A percentile compares a stretch with the other conserved stretches of the same genome.
phyloP scores from a whole-genome alignment of 2,888 invertebrate genomes.

The Helicoverpa assulta region DNA sequence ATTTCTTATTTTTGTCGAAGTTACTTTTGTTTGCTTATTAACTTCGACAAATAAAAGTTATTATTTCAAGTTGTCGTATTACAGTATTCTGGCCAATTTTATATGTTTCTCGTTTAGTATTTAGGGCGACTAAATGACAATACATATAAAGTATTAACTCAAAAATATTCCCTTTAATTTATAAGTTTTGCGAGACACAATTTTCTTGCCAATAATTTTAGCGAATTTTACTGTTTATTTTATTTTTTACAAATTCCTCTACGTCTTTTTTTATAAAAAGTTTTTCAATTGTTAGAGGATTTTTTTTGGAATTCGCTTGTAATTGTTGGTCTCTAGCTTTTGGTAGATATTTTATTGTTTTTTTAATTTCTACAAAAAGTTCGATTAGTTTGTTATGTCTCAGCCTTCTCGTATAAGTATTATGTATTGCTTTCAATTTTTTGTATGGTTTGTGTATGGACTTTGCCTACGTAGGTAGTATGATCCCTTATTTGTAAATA shows the following conservation, averaged over 20 bases:
- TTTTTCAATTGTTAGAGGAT: constrained; percentile 69
- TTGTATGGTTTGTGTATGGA: constrained; percentile 88
- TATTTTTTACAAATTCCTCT: constrained; percentile 64
- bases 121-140: constrained; percentile 90
- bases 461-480: constrained; percentile 89
- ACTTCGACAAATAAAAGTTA: constrained; percentile 32
- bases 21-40: constrained; percentile 31
- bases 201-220: constrained; percentile 61
- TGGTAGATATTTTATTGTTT: constrained; percentile 63
- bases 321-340: constrained; percentile 61
- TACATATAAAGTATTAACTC: constrained; percentile 86
- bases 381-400: constrained; percentile 62
- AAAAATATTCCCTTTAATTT: constrained; percentile 84
- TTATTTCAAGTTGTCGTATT: constrained; percentile 49
- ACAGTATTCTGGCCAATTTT: constrained; percentile 69
- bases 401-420: constrained; percentile 71
- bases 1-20: constrained; percentile 46
- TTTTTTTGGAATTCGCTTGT: constrained; percentile 65
- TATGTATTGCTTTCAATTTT: constrained; percentile 83
- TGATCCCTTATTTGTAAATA: constrained; percentile 87
- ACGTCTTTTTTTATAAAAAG: constrained; percentile 78
- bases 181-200: constrained; percentile 75
- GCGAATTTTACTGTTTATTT: constrained; percentile 64
- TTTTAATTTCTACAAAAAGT: constrained; percentile 66
- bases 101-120: constrained; percentile 89